Base-by-base conservation (phyloP, 2,888 invertebrate species). In the Scrobipalpa costella region DNA sequence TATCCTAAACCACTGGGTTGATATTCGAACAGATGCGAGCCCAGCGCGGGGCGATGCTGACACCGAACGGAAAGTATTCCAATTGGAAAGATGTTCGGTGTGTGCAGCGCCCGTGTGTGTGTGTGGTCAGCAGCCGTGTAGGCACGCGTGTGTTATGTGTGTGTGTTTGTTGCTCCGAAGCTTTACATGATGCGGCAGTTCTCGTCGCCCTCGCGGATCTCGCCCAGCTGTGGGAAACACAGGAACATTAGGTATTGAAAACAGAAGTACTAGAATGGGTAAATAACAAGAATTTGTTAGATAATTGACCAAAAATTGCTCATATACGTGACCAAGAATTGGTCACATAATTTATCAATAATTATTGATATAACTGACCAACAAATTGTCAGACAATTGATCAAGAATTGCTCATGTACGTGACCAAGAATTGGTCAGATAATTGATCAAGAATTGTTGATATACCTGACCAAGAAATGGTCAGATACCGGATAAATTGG, bases 111-210 rank as follows among this genome's bases (percentile, higher is more conserved):
- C 44, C 6, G n/a, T 7, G 21, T 7, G 21, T 13, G 1, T 38
- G 57, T 19, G 17, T 38, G 7, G 36, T 36, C 34, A 57, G 38
- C 19, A 13, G 19, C 38, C 38, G 38, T 8, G 57, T 7, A 27
- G 55, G 34, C 9, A 50, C 19, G 27, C 55, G 44, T 15, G 17
- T 17, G 21, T 19, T 38, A 11, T 11, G 1, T 17, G 27, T 9
- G 21, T 75, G 74, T 17, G 67, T 17, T 19, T 17, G 67, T 17
- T 19, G n/a, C 67, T 60, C 66, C 67, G 64, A 64, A 66, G 52
- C 63, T 21, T 86, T 88, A 88, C 90, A 87, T 88, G 69, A 88
- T 87, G 77, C 87, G 88, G 72, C 89, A 90, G 74, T 89, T 89
- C 73, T 88, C 88, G 50, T 87, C 88, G 52, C 88, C 87, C 68